Evolutionary conservation across 2,888 invertebrate genomes (phyloP).

Genomic region (Aphrophora alni): DNA sequence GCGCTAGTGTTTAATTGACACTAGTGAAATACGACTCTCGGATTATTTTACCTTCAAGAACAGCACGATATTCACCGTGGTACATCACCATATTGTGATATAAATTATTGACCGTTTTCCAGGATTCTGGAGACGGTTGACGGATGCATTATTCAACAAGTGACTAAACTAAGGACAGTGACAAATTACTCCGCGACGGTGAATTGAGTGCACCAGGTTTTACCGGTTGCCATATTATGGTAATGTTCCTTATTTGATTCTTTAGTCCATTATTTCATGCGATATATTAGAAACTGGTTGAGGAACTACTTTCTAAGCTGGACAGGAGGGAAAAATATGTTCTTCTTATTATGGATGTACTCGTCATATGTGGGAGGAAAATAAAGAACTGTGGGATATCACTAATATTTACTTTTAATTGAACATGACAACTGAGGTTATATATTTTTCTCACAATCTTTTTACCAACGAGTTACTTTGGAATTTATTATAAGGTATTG

Average conservation of each 20-base stretch:
- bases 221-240: slow-evolving; percentile 9
- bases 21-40: background rate
- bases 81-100: background rate
- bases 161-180: background rate
- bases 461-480: no score
- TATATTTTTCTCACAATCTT: no score
- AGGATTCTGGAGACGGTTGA: background rate
- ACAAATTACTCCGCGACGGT: background rate
- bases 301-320: background rate
- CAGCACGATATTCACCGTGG: background rate
- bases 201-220: slow-evolving; percentile 2
- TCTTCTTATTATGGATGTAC: background rate
- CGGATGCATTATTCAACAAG: background rate
- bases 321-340: background rate
- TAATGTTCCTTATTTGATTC: slow-evolving; percentile 2
- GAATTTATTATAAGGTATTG: no score
- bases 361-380: background rate
- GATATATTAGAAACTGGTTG: slow-evolving; percentile 2
- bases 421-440: no score
- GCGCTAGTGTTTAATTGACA: background rate
- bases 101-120: background rate
- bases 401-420: no score
- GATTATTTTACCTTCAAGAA: background rate
- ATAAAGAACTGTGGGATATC: no score
- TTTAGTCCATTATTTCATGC: slow-evolving; percentile 5